Evolutionary conservation across 2,113 vertebrate genomes (phyloP), one percentile per base, ranked within the genome.

Genomic region (Sapajus apella): DNA sequence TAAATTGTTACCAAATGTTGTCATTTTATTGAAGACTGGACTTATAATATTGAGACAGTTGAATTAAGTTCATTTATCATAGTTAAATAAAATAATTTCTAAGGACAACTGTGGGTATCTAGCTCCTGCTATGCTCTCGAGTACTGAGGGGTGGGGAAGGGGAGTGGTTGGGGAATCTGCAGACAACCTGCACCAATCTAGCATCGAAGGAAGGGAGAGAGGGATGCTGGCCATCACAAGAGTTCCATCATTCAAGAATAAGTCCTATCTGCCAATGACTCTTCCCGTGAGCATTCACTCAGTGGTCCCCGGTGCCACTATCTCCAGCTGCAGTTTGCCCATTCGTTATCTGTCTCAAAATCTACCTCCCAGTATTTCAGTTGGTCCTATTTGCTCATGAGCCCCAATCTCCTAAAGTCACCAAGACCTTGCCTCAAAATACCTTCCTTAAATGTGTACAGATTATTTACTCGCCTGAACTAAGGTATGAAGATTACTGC

Each of bases 221-320:
- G 20, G 35, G 17, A 45, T 32, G 77, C n/a, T 30, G 50, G 8
- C 45, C 30, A 10, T 64, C 75, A 50, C 32, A 1, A 7, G 1
- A 3, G 23, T 13, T 10, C 0, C 0, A 4, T 32, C 8, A 0
- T 27, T 68, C 37, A 55, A 27, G 35, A 16, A 80, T 14, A 40
- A 20, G 4, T 11, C 5, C 3, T 2, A 21, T 10, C 73, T 70
- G 61, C 56, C 32, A 13, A 0, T 4, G 64, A 21, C n/a, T 27
- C 43, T 17, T 50, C 21, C 66, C 7, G 0, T 0, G 25, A 79
- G 58, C 52, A 1, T 35, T 37, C 6, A 73, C 27, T 55, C 50
- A 8, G 0, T 32, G 43, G 45, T 70, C 21, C 47, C 4, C 4
- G 25, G 37, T 40, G 11, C 45, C 8, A 43, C 7, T 30, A 32